Percentiles rank a stretch among this genome's conserved stretches.
These are phyloP conservation scores for Lamellibrachia columna DNA, from an alignment of 2,888 invertebrate species.

Conservation along the genomic window DNA sequence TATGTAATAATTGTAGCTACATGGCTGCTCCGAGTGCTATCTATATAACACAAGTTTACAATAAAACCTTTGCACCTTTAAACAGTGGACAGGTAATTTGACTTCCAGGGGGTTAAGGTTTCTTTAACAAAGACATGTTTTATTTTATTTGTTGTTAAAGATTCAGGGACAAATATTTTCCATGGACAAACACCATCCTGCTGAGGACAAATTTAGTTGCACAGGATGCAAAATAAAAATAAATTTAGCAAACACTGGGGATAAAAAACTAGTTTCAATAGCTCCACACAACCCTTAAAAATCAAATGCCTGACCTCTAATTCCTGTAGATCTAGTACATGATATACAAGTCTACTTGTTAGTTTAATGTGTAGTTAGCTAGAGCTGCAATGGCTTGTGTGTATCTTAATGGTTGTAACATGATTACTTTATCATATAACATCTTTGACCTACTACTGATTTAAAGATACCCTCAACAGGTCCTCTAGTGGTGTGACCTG, in stretches of 20 bases:
- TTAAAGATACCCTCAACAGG: neutral
- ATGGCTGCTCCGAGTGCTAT: too few species aligned
- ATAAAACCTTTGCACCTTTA: too few species aligned
- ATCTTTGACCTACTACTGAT: neutral
- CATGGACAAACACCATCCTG: neutral
- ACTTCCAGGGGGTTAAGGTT: neutral
- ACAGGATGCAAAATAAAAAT: neutral
- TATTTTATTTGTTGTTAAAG: neutral
- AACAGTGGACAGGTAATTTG: neutral
- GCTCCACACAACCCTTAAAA: neutral
- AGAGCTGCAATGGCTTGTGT: neutral
- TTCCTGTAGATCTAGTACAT: neutral
- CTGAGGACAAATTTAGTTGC: neutral
- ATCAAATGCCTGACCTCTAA: neutral
- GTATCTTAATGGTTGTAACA: neutral
- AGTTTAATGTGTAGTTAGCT: neutral
- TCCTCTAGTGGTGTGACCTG: neutral
- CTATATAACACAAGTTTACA: too few species aligned
- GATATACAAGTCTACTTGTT: neutral
- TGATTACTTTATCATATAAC: constrained; percentile 1
- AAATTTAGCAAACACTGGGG: neutral
- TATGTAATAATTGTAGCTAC: too few species aligned
- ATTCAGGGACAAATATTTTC: neutral
- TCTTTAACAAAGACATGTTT: neutral
- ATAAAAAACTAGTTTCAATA: neutral